Base-by-base conservation (phyloP, 2,797 vertebrate species). In the Danionella dracula region DNA sequence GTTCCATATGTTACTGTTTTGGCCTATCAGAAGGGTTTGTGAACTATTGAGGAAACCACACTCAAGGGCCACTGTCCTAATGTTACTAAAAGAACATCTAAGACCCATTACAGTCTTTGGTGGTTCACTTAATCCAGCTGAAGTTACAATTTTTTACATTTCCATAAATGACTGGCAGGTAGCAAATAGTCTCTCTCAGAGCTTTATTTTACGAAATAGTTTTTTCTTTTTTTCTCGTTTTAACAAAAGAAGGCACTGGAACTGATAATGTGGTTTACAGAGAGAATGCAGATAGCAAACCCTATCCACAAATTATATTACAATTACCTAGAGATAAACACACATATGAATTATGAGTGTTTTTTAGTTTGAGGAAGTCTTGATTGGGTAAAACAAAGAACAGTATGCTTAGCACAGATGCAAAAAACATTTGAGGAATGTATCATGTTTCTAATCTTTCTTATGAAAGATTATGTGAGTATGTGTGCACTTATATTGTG, bases 201-300 rank as follows among this genome's bases (percentile, higher is more conserved):
- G 74, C 60, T 75, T 73, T 73, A 55, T 79, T 82, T 63, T 76
- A 79, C 68, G 72, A 75, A 27, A 12, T 12, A 10, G 8, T 12
- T 44, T 45, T 35, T 45, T n/a, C 41, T 66, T 50, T 66, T n/a
- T n/a, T n/a, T n/a, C n/a, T n/a, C 48, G 41, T 66, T 66, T 79
- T 84, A 80, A 78, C 68, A 68, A 75, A 78, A 73, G 72, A 82
- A 87, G 84, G 85, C 87, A 89, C 88, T 90, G 88, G 87, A 90
- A 86, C 76, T 81, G 72, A 82, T 16, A 78, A 80, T 82, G 79
- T 75, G 80, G 76, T 84, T 74, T 79, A 78, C 68, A 72, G 65
- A 79, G 70, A 69, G 64, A 74, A 68, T 58, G 13, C 19, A 31
- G 41, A 73, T 64, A 77, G 63, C 60, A 15, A 55, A 15, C 16